Conservation (phyloP, 2,113 vertebrate genomes). For the Pseudopipra pipra region DNA sequence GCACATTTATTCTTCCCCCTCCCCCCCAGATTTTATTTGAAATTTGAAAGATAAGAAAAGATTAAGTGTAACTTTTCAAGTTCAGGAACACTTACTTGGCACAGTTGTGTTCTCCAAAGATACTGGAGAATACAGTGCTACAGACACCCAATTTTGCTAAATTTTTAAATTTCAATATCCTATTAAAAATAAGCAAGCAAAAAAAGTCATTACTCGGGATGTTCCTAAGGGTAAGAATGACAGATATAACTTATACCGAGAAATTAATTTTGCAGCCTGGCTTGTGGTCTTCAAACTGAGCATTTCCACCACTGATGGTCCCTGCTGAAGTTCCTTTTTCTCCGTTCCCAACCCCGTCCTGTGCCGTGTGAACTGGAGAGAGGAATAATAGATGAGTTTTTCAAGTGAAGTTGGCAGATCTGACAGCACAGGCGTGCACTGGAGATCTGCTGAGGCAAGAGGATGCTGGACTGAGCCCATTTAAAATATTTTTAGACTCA, state of each 20-base stretch:
- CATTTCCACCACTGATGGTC: neutral
- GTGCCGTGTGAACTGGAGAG: neutral
- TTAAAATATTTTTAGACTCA: slow-evolving; percentile 1
- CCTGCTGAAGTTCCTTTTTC: neutral
- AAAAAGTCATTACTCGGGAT: neutral
- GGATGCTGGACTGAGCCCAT: slow-evolving; percentile 1
- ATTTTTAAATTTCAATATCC: neutral
- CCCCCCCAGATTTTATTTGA: neutral
- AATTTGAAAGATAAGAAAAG: neutral
- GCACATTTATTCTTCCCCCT: neutral
- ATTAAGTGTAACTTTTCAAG: neutral
- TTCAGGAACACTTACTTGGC: neutral
- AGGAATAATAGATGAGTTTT: slow-evolving; percentile 5
- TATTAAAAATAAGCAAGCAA: neutral
- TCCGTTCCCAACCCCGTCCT: neutral
- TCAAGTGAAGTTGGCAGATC: neutral
- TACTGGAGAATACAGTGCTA: neutral
- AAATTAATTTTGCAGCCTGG: neutral
- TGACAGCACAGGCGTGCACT: neutral
- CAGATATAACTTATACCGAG: neutral
- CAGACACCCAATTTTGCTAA: neutral
- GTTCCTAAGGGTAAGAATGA: neutral
- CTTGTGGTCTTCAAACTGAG: neutral
- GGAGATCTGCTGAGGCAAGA: slow-evolving; percentile 18
- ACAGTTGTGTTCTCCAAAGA: neutral